Evolutionary conservation across 2,797 vertebrate species (phyloP).

Genomic region (Microctenopoma lineatum): DNA sequence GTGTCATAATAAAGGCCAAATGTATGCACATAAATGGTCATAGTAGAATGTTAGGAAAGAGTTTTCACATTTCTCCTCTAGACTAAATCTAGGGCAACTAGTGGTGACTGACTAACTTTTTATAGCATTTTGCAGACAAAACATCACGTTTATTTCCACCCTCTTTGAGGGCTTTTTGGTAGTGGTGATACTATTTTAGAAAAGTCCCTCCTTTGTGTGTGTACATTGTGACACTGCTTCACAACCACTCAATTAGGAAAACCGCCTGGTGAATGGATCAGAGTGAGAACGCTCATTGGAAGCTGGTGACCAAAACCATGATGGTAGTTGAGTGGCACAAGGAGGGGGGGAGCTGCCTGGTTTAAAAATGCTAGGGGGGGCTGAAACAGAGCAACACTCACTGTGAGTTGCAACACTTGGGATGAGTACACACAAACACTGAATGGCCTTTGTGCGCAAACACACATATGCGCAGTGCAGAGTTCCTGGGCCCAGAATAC

Average conservation of each 20-base stretch:
- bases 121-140: neutral
- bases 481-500: slow-evolving; percentile 3
- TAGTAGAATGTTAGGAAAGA: neutral
- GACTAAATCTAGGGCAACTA: neutral
- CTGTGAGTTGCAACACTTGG: slow-evolving; percentile 47
- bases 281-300: slow-evolving; percentile 8
- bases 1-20: slow-evolving; percentile 13
- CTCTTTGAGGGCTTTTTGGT: neutral
- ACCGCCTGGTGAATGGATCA: neutral
- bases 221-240: neutral
- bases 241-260: neutral
- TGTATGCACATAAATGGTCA: neutral
- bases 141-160: neutral
- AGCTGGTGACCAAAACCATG: neutral
- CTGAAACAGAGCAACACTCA: slow-evolving; percentile 36
- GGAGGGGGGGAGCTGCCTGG: neutral
- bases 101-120: neutral
- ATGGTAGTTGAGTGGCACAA: slow-evolving; percentile 6
- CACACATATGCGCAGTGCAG: neutral
- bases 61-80: neutral
- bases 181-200: neutral
- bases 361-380: neutral
- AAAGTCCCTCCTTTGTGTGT: neutral
- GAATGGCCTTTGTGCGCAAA: neutral
- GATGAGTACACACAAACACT: slow-evolving; percentile 1